A percentile compares a stretch with the other conserved stretches of the same genome.
phyloP scores from a whole-genome alignment of 2,113 vertebrate genomes.

The Phyllopteryx taeniolatus region DNA sequence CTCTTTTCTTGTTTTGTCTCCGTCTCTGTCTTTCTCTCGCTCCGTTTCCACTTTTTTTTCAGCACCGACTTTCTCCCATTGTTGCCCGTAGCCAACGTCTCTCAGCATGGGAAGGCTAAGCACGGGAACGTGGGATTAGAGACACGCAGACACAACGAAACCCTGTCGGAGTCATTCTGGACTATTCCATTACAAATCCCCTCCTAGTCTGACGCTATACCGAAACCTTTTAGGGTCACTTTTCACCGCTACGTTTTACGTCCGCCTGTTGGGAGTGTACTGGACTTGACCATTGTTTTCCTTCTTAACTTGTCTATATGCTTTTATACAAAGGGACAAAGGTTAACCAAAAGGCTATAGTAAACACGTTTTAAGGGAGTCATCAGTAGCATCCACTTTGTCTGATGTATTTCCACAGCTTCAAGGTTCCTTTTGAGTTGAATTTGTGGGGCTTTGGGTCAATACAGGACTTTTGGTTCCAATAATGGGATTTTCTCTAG shows the following conservation, averaged over 20 bases:
- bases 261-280: too few species aligned
- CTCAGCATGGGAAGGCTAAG: constrained; percentile 54
- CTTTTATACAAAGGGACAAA: not conserved
- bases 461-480: constrained; percentile 20
- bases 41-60: not conserved
- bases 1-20: not conserved
- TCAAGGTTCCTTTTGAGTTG: constrained; percentile 7
- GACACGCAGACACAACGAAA: constrained; percentile 23
- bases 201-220: constrained; percentile 12
- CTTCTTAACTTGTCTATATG: too few species aligned
- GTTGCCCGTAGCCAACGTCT: constrained; percentile 50
- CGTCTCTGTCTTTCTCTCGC: not conserved
- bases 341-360: not conserved
- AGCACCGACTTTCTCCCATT: constrained; percentile 16
- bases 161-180: constrained; percentile 29
- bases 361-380: not conserved
- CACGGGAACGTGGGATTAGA: constrained; percentile 55
- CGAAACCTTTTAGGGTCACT: constrained; percentile 40
- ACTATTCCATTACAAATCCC: constrained; percentile 27
- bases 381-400: not conserved
- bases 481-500: constrained; percentile 45
- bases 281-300: not conserved
- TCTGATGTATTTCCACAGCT: not conserved
- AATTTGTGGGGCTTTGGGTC: constrained; percentile 5
- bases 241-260: constrained; percentile 6